Evolutionary conservation across 2,113 vertebrate genomes (phyloP).

Genomic region (Elachura formosa): DNA sequence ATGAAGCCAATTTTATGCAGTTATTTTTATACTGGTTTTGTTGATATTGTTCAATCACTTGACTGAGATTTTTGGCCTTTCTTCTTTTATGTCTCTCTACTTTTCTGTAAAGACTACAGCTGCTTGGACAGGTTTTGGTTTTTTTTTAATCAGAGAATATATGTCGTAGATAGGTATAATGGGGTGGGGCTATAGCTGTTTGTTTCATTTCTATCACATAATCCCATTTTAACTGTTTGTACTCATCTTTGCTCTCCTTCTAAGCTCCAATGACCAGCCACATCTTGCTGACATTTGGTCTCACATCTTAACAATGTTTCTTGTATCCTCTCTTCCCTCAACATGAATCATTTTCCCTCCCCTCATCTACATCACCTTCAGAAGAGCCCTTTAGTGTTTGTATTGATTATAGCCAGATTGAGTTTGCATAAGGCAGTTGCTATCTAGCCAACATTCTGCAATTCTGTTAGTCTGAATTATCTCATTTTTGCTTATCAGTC

Average conservation of each 20-base stretch:
- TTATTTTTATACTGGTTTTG: not conserved
- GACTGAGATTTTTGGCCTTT: not conserved
- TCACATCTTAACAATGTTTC: not conserved
- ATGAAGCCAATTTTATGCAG: not conserved
- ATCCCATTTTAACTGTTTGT: not conserved
- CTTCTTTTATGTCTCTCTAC: not conserved
- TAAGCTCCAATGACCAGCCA: not conserved
- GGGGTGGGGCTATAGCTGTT: not conserved
- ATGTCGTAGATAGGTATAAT: not conserved
- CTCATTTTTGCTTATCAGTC: not conserved
- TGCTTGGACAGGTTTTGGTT: not conserved
- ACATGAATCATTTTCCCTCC: not conserved
- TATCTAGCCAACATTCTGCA: not conserved
- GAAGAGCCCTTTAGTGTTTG: not conserved
- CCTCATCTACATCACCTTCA: not conserved
- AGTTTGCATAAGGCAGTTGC: not conserved
- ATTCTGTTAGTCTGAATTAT: not conserved
- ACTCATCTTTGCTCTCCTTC: not conserved
- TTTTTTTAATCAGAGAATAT: not conserved
- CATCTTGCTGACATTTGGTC: not conserved
- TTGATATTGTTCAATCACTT: not conserved
- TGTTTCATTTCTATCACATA: not conserved
- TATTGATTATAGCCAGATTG: not conserved
- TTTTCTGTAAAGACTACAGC: not conserved
- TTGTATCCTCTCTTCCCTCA: not conserved